A percentile compares a stretch with the other conserved stretches of the same genome.
Conservation (phyloP, 53 echinoderm and acorn worm species). For the Patiria pectinifera region DNA sequence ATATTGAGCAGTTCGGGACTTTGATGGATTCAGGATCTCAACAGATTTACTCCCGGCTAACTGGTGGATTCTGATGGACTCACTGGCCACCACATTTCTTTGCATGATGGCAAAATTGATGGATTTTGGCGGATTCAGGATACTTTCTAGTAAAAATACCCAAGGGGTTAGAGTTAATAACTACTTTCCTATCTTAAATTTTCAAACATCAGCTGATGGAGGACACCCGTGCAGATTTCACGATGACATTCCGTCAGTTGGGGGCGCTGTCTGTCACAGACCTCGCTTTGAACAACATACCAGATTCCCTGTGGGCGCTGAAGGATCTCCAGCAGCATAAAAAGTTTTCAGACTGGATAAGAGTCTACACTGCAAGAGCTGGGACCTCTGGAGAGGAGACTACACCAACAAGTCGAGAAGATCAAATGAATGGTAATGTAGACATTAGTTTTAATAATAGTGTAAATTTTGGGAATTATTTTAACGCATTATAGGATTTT, state of each 20-base stretch:
- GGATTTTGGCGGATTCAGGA: too few relatives aligned
- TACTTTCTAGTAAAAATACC: too few relatives aligned
- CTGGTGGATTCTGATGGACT: too few relatives aligned
- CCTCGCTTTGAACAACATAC: slow-evolving; percentile 50
- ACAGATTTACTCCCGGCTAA: too few relatives aligned
- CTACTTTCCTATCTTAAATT: neutral
- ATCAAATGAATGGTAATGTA: slow-evolving; percentile 77
- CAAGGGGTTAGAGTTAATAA: too few relatives aligned
- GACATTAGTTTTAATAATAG: too few relatives aligned
- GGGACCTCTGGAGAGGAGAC: slow-evolving; percentile 33
- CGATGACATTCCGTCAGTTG: slow-evolving; percentile 93
- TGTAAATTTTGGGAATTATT: neutral
- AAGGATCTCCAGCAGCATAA: slow-evolving; percentile 68
- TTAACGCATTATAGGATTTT: neutral
- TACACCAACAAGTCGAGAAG: slow-evolving; percentile 30
- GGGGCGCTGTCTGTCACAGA: slow-evolving; percentile 72
- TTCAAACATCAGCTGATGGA: slow-evolving; percentile 77
- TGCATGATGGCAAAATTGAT: too few relatives aligned
- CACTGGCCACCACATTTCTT: too few relatives aligned
- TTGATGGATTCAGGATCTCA: too few relatives aligned
- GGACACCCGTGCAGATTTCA: slow-evolving; percentile 81
- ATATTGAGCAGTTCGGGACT: too few relatives aligned
- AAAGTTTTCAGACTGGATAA: slow-evolving; percentile 69
- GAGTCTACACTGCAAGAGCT: slow-evolving; percentile 68
- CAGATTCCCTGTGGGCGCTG: slow-evolving; percentile 77